These are phyloP conservation scores for Carterocephalus palaemon DNA, from an alignment of 2,888 invertebrate species.

Conservation along the genomic window DNA sequence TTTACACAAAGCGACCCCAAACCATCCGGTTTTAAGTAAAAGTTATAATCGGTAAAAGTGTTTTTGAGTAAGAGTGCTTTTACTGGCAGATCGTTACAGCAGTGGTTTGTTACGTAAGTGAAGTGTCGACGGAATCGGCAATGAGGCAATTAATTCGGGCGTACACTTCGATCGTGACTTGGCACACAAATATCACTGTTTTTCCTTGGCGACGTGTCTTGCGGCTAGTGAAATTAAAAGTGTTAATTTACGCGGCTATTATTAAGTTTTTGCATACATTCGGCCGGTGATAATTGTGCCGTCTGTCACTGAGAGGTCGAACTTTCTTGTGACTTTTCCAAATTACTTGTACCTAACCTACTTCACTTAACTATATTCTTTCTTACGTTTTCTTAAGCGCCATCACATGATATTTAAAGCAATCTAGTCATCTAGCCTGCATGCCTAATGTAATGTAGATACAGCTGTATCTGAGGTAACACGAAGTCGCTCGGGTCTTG, in stretches of 20 bases:
- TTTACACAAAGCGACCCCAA: too few species aligned
- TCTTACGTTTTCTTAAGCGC: too few species aligned
- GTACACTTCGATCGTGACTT: conserved; percentile 37
- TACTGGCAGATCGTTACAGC: not conserved
- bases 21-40: not conserved
- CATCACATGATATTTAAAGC: too few species aligned
- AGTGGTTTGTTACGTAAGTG: conserved; percentile 50
- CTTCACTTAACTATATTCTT: too few species aligned
- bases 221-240: conserved; percentile 51
- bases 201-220: conserved; percentile 45
- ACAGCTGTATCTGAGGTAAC: too few species aligned
- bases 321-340: conserved; percentile 1
- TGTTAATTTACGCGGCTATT: conserved; percentile 39
- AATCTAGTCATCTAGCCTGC: too few species aligned
- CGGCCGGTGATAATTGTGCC: too few species aligned
- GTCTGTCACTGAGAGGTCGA: not conserved
- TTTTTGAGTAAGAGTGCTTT: conserved; percentile 10
- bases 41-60: conserved; percentile 3
- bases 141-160: conserved; percentile 45
- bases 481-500: too few species aligned
- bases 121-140: conserved; percentile 43
- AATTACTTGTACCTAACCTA: too few species aligned
- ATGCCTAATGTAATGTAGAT: too few species aligned
- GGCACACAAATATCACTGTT: conserved; percentile 30
- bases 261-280: not conserved